These are phyloP conservation scores for Rhincodon typus DNA, from an alignment of 2,797 vertebrate species.

Conservation along the genomic window DNA sequence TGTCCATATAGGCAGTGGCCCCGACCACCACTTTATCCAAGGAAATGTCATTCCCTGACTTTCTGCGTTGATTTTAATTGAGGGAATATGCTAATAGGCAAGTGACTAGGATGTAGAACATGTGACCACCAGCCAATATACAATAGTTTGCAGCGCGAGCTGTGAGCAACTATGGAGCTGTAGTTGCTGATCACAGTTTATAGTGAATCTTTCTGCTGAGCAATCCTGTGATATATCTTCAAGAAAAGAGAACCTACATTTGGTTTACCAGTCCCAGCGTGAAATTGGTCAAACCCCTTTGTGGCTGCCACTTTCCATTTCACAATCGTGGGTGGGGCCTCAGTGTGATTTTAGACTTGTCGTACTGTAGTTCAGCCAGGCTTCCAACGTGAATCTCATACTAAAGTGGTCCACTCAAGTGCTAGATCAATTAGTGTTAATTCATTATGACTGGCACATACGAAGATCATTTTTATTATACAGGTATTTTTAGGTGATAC, in stretches of 20 bases:
- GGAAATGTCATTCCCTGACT: not conserved
- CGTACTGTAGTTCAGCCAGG: not conserved
- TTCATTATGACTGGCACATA: not conserved
- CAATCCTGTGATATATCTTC: too few relatives aligned
- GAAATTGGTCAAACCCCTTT: too few relatives aligned
- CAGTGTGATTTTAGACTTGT: not conserved
- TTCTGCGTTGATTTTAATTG: not conserved
- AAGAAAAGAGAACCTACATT: too few relatives aligned
- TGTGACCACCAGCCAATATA: too few relatives aligned
- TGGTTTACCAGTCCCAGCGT: too few relatives aligned
- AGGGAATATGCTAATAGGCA: too few relatives aligned
- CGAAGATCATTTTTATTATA: not conserved
- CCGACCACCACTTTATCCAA: not conserved
- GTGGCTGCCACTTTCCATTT: too few relatives aligned
- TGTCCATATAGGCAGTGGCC: not conserved
- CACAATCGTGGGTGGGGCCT: not conserved
- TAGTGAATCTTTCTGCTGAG: too few relatives aligned
- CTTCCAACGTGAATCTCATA: not conserved
- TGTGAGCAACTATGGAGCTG: too few relatives aligned
- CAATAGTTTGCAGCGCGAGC: too few relatives aligned
- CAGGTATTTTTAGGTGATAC: not conserved
- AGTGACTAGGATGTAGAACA: too few relatives aligned
- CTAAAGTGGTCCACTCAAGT: not conserved
- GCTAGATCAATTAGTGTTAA: not conserved
- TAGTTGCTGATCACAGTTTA: too few relatives aligned